These are phyloP conservation scores for Troilus luridus DNA, from an alignment of 2,888 invertebrate species.

Conservation along the genomic window DNA sequence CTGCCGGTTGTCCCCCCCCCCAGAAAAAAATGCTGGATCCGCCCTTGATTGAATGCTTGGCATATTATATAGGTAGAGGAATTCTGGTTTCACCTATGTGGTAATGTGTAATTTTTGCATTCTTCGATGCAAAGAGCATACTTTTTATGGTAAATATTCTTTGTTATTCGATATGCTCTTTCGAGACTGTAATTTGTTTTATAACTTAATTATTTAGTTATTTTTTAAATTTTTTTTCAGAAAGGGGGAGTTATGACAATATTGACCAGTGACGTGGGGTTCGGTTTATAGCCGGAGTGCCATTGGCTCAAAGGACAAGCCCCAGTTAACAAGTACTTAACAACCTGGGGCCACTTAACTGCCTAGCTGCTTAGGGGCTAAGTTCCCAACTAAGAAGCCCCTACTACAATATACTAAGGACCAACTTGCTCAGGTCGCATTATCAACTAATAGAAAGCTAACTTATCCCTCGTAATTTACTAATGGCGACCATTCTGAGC, in stretches of 20 bases:
- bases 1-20: no score
- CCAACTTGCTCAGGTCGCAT: constrained; percentile 47
- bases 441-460: constrained; percentile 53
- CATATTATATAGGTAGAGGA: no score
- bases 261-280: background rate
- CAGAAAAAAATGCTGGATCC: no score
- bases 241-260: background rate
- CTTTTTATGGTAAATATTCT: no score
- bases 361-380: constrained; percentile 52
- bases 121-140: no score
- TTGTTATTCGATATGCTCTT: no score
- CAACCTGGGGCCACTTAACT: constrained; percentile 58
- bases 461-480: constrained; percentile 50
- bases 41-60: no score
- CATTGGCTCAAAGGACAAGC: constrained; percentile 53
- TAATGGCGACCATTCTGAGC: constrained; percentile 50
- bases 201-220: no score
- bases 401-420: constrained; percentile 50
- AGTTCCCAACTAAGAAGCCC: constrained; percentile 50
- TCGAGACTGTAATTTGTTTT: no score
- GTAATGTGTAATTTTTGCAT: no score
- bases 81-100: no score
- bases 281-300: background rate
- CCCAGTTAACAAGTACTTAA: constrained; percentile 58
- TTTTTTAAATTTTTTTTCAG: background rate